Base-by-base conservation (phyloP, 2,113 vertebrate species). In the Psittacula cyanocephala region DNA sequence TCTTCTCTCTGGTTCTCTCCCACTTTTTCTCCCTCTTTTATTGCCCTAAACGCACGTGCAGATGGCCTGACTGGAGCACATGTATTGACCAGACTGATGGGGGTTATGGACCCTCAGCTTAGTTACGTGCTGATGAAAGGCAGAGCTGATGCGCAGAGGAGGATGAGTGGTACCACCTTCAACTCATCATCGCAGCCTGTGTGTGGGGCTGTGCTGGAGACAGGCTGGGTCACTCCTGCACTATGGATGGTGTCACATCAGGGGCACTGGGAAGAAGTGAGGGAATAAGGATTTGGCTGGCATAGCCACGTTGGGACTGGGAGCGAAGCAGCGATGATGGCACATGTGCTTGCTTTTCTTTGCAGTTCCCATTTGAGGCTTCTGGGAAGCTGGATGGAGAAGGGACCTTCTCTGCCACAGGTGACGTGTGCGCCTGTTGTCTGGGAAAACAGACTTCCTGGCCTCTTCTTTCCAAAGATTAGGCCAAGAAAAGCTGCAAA, bases 271-370 rank as follows among this genome's bases (percentile, higher is more conserved):
- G 43, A 63, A 75, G 44, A 47, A 60, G 31, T 8, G 9, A 59
- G 76, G 23, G 47, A 52, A 52, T 8, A 33, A 28, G 60, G 29
- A 37, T 50, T 79, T 74, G 59, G 14, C 23, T 10, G 23, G 12
- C 22, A 46, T 1, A 13, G 46, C 43, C 1, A 0, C 0, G 0
- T 23, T 33, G 67, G 33, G 44, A 20, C 43, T 28, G 64, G 63
- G 13, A 47, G 77, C 23, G 69, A 64, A 35, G 15, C n/a, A 52
- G 31, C 41, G 12, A 9, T 46, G 19, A 9, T 46, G 37, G 18
- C 15, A 49, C 4, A 9, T 50, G 29, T 28, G 22, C 20, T 53
- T 85, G n/a, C 13, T 70, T 95, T 65, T 41, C 46, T 68, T 67
- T 68, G 46, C 4, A 0, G 50, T 25, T 81, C 29, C 71, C 13